Conservation (phyloP, 2,113 vertebrate genomes). For the Lophura nycthemera region DNA sequence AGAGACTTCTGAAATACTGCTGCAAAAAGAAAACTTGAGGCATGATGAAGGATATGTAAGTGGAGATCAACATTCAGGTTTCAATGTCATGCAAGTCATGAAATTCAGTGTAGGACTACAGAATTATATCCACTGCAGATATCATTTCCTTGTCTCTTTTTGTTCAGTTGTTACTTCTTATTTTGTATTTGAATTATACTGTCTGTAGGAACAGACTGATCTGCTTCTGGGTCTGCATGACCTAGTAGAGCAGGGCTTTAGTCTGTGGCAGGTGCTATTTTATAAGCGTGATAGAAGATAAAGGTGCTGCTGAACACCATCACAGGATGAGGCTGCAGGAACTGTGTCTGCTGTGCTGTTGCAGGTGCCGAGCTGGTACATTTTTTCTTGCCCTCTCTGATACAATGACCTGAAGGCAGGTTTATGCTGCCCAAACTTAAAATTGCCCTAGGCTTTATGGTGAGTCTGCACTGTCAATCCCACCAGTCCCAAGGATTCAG, state of each 20-base stretch:
- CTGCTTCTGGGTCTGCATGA: neutral
- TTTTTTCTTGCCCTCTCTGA: neutral
- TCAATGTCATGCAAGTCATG: neutral
- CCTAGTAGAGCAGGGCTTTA: neutral
- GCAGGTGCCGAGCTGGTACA: neutral
- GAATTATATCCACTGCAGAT: neutral
- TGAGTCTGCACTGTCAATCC: neutral
- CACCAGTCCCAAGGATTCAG: neutral
- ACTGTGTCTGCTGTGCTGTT: neutral
- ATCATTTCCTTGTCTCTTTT: neutral
- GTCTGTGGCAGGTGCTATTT: neutral
- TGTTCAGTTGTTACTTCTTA: neutral
- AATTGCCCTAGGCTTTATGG: neutral
- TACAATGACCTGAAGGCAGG: neutral
- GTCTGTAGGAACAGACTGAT: neutral
- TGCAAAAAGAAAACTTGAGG: neutral
- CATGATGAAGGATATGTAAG: neutral
- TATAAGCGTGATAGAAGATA: neutral
- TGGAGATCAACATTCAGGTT: neutral
- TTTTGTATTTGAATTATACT: neutral
- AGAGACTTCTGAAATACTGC: neutral
- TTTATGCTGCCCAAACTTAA: neutral
- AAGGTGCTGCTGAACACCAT: accelerated
- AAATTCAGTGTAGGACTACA: neutral
- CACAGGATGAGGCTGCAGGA: neutral